Evolutionary conservation across 2,113 vertebrate genomes (phyloP).

Genomic region (Narcine bancroftii): DNA sequence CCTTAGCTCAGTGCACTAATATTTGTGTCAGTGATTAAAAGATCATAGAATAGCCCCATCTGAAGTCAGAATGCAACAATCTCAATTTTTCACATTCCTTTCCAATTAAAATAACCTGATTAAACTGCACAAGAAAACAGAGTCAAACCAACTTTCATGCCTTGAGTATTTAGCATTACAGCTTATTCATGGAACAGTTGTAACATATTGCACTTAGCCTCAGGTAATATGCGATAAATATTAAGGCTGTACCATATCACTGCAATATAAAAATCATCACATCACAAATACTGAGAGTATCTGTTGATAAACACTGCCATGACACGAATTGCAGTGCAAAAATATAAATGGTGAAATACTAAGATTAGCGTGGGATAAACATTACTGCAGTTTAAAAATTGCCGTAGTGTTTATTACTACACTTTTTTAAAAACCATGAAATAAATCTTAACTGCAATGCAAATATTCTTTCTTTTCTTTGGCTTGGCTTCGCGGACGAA

Average conservation of each 20-base stretch:
- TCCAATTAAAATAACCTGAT: constrained; percentile 25
- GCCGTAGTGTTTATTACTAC: too few species aligned
- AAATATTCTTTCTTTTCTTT: too few species aligned
- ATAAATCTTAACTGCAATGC: too few species aligned
- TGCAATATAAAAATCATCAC: neutral
- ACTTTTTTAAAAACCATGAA: too few species aligned
- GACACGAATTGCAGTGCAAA: neutral
- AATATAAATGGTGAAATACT: too few species aligned
- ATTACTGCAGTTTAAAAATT: too few species aligned
- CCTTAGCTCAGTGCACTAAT: neutral
- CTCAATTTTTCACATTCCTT: constrained; percentile 28
- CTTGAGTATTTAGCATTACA: neutral
- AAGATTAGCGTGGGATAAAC: too few species aligned
- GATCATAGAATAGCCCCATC: constrained; percentile 12
- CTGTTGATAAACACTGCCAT: neutral
- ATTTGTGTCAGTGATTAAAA: constrained; percentile 32
- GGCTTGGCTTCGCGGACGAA: too few species aligned
- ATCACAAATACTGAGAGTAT: too few species aligned
- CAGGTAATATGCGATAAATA: neutral
- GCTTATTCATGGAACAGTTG: neutral
- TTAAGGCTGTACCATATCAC: neutral
- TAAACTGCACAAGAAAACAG: neutral
- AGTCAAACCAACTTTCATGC: neutral
- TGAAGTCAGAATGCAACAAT: neutral
- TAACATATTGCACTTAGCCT: neutral